Base-by-base conservation (phyloP, 2,113 vertebrate genomes). In the Silurus glanis region DNA sequence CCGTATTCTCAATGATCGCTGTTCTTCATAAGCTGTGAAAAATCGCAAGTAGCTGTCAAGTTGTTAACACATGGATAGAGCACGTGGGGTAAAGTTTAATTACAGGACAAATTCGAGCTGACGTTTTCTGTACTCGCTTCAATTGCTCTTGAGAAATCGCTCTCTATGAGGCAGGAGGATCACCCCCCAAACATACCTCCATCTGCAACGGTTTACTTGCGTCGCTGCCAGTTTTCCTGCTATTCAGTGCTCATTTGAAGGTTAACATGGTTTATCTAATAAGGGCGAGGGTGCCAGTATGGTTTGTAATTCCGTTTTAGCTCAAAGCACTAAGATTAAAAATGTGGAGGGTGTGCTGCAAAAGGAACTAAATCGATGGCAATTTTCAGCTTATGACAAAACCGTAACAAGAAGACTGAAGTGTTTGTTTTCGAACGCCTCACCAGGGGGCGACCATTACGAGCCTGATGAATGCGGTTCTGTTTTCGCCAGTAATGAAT, bases 91-190 rank as follows among this genome's bases (percentile, higher is more conserved):
- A 53, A 51, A 74, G 37, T 67, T 67, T 74, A 72, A 62, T 82
- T 72, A 72, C 45, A 72, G 37, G 14, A 78, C 49, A 67, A 21
- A 67, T 56, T 69, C 58, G 28, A 55, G 81, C 51, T 55, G 49
- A 28, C 25, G 0, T 83, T 53, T 83, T 83, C 62, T 25, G 23
- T 55, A 58, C 28, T 66, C 17, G 80, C 25, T 83, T 55, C 7
- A 16, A 55, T 83, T 69, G 51, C 64, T 55, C 49, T 69, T 83
- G 85, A 82, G 85, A 62, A 86, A 82, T 62, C 19, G n/a, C 78
- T 13, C 85, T 81, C 12, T 37, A 71, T 45, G 79, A 61, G 25
- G 53, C 45, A 16, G 37, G 16, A 37, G 47, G 59, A 37, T 37
- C 2, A 71, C 28, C 62, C 2, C 23, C 55, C 79, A 74, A 59